Conservation (phyloP, 2,113 vertebrate genomes). For the Gymnocephalus cernua region DNA sequence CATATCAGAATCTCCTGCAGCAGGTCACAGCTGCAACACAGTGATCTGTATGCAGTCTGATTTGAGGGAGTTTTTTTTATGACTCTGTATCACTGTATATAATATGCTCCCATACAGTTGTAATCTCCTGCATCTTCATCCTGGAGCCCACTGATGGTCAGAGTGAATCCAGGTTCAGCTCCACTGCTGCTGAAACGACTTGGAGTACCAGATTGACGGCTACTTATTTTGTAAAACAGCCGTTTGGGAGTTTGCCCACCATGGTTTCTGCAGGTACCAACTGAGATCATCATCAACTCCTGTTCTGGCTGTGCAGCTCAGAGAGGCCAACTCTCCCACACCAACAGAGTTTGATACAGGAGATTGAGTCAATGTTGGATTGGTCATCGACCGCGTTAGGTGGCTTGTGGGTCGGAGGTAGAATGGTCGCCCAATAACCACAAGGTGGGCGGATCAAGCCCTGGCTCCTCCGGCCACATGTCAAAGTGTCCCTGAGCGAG, state of each 20-base stretch:
- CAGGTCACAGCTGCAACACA: background rate
- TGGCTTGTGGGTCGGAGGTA: too few species aligned
- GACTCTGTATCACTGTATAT: background rate
- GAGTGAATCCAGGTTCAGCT: constrained; percentile 58
- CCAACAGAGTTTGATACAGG: constrained; percentile 31
- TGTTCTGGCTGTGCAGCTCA: constrained; percentile 35
- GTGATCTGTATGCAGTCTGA: background rate
- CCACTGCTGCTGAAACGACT: constrained; percentile 63
- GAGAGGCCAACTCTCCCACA: constrained; percentile 28
- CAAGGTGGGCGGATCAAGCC: too few species aligned
- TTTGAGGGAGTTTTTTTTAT: background rate
- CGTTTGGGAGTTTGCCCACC: constrained; percentile 67
- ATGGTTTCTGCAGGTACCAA: constrained; percentile 72
- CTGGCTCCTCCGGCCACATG: too few species aligned
- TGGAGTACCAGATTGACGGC: constrained; percentile 20
- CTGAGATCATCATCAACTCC: constrained; percentile 7
- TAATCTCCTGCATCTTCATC: constrained; percentile 67
- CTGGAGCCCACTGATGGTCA: constrained; percentile 54
- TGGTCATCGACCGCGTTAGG: background rate
- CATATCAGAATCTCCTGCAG: background rate
- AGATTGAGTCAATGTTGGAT: constrained; percentile 38
- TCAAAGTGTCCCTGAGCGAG: too few species aligned
- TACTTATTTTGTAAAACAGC: constrained; percentile 32
- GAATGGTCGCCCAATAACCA: too few species aligned
- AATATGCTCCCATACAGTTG: constrained; percentile 41